Conservation (phyloP, 2,113 vertebrate species). For the Passer domesticus region DNA sequence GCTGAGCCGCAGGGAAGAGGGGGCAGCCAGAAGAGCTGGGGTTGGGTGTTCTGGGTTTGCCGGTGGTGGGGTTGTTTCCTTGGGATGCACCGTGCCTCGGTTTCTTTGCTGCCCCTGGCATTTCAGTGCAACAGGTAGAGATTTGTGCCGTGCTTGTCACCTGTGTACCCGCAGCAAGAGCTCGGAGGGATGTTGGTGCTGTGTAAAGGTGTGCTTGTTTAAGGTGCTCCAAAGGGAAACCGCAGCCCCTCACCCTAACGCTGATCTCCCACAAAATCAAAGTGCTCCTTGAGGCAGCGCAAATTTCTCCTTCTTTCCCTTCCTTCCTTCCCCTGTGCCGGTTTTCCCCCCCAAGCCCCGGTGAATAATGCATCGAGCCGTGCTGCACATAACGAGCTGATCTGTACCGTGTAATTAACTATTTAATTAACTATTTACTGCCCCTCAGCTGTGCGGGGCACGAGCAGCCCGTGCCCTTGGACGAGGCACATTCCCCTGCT, state of each 20-base stretch:
- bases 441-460: not conserved
- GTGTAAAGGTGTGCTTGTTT: not conserved
- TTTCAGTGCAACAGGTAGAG: not conserved
- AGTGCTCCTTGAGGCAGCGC: not conserved
- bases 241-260: fast-evolving
- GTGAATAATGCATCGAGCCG: conserved; percentile 12
- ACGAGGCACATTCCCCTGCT: not conserved
- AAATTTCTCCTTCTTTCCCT: not conserved
- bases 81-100: not conserved
- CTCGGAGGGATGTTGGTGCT: not conserved
- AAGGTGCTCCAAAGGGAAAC: not conserved
- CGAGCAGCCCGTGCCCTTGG: not conserved
- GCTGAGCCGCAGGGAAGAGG: not conserved
- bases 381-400: not conserved
- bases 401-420: not conserved
- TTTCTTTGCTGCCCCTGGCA: not conserved
- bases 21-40: not conserved
- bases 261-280: not conserved
- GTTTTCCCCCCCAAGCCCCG: not conserved
- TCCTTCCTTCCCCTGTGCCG: not conserved
- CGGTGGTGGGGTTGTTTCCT: not conserved
- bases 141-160: not conserved
- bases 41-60: not conserved
- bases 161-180: not conserved
- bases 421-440: conserved; percentile 3